Evolutionary conservation across 2,797 vertebrate genomes (phyloP).

Genomic region (Pelochelys cantorii): DNA sequence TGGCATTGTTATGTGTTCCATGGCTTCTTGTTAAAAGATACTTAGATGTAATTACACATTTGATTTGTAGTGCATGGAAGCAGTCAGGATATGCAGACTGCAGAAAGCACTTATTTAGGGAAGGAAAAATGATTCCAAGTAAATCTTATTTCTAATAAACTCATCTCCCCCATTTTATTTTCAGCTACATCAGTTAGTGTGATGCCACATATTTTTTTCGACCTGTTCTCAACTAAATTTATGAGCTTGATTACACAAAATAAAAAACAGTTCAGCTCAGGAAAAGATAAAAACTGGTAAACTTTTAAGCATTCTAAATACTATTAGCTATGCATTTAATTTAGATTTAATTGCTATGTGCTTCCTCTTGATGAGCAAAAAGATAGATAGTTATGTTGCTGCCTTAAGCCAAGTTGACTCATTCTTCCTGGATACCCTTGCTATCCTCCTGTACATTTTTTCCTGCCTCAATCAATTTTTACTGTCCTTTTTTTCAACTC

Average conservation of each 20-base stretch:
- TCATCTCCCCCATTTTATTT: conserved; percentile 16
- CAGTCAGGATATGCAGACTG: neutral
- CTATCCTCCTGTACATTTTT: neutral
- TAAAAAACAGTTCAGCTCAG: neutral
- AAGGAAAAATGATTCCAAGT: neutral
- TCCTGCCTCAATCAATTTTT: neutral
- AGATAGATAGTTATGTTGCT: neutral
- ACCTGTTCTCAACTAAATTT: neutral
- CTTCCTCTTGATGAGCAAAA: neutral
- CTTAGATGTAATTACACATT: conserved; percentile 27
- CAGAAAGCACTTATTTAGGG: neutral
- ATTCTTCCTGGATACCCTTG: neutral
- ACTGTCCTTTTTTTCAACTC: neutral
- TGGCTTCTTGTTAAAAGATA: neutral
- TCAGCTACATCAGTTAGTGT: neutral
- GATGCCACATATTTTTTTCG: neutral
- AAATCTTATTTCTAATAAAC: neutral
- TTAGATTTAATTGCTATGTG: neutral
- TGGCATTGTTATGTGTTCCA: neutral
- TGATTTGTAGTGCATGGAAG: neutral
- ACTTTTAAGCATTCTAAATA: neutral
- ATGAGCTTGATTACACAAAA: neutral
- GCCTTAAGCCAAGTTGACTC: neutral
- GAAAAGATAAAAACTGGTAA: neutral
- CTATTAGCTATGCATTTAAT: neutral